Percentiles rank a stretch among this genome's conserved stretches.
These are phyloP conservation scores for Chamaetylas fuelleborni DNA, from an alignment of 2,113 vertebrate genomes.

Conservation along the genomic window DNA sequence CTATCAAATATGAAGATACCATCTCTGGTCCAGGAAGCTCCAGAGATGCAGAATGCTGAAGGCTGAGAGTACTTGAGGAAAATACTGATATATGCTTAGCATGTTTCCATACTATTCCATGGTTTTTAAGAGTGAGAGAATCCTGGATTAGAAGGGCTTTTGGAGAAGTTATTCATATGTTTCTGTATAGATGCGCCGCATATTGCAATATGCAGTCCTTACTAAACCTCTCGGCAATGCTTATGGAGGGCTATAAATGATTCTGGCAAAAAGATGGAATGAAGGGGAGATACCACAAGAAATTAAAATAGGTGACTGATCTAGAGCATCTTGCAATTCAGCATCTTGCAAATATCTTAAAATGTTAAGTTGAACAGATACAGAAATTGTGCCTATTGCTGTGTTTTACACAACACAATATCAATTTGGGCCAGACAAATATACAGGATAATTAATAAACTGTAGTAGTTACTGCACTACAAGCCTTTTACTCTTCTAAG, in stretches of 20 bases:
- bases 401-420: neutral
- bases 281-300: neutral
- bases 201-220: neutral
- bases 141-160: neutral
- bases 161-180: neutral
- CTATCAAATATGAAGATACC: neutral
- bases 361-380: neutral
- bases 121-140: neutral
- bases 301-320: neutral
- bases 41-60: neutral
- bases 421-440: neutral
- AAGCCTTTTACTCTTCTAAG: neutral
- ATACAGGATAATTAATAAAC: neutral
- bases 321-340: neutral
- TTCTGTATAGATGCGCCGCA: neutral
- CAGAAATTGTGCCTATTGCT: neutral
- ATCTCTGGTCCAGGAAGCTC: neutral
- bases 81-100: neutral
- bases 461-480: neutral
- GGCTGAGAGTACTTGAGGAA: neutral
- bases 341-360: neutral
- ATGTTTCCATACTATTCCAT: neutral
- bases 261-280: neutral
- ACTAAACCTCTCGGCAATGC: neutral
- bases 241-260: neutral